Conservation (phyloP, 2,113 vertebrate species). For the Zapus hudsonius region DNA sequence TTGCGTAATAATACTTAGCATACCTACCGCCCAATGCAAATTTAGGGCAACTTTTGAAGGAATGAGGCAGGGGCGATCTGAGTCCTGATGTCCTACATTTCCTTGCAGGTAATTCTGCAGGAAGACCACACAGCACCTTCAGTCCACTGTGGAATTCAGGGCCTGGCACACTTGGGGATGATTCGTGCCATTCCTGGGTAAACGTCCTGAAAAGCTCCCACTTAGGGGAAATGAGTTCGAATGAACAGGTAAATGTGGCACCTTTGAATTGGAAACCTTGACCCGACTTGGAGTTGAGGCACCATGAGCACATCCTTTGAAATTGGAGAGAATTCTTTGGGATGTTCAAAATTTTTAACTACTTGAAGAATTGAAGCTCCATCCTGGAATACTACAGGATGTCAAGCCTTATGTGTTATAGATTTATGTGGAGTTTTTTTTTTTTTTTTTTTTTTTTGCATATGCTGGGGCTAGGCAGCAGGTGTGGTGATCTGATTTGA, state of each 20-base stretch:
- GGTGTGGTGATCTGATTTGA: not conserved
- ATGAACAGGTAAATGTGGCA: not conserved
- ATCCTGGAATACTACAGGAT: not conserved
- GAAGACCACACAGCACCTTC: no score
- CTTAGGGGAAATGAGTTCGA: not conserved
- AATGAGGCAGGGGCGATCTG: no score
- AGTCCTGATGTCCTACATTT: no score
- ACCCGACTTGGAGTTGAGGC: not conserved
- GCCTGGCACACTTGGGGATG: not conserved
- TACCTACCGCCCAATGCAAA: no score
- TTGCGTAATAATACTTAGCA: no score
- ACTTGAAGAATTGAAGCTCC: not conserved
- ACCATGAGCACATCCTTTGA: not conserved
- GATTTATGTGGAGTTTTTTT: no score
- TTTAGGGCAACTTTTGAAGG: no score
- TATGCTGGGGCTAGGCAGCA: not conserved
- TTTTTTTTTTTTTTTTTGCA: no score
- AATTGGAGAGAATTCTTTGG: not conserved
- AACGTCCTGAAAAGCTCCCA: not conserved
- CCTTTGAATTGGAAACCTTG: slow-evolving; percentile 19
- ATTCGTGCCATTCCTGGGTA: not conserved
- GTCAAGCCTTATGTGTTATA: not conserved
- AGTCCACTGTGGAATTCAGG: no score
- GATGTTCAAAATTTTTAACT: not conserved
- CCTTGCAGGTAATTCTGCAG: no score